phyloP scores from a whole-genome alignment of 2,113 vertebrate genomes.

The Felis catus region DNA sequence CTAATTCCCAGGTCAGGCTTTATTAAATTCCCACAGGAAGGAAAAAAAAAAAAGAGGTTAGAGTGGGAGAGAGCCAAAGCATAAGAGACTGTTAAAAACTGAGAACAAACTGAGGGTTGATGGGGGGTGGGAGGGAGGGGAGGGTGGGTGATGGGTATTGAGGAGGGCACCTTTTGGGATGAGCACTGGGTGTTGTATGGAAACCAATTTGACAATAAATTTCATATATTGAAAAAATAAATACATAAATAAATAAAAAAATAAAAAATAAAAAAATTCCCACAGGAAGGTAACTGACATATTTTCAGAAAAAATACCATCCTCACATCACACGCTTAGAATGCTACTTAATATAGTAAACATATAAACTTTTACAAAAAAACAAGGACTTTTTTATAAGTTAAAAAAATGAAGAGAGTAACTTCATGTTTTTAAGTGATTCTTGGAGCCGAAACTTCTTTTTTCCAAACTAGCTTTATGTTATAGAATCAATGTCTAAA shows the following conservation, averaged over 20 bases:
- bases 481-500: neutral
- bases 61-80: no score
- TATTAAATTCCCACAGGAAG: neutral
- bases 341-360: neutral
- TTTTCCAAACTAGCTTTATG: neutral
- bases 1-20: neutral
- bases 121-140: no score
- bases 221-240: no score
- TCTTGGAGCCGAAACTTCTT: neutral
- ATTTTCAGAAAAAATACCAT: neutral
- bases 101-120: no score
- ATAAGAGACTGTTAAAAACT: no score
- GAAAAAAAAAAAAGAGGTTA: no score
- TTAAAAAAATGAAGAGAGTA: neutral
- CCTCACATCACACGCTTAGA: neutral
- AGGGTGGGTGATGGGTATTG: no score
- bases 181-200: no score
- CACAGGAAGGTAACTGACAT: neutral
- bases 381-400: neutral
- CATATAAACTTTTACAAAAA: neutral
- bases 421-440: neutral
- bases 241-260: no score
- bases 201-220: no score
- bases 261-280: neutral
- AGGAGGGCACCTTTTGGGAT: no score